These are phyloP conservation scores for Seira musarum DNA, from an alignment of 2,888 invertebrate genomes.

Conservation along the genomic window DNA sequence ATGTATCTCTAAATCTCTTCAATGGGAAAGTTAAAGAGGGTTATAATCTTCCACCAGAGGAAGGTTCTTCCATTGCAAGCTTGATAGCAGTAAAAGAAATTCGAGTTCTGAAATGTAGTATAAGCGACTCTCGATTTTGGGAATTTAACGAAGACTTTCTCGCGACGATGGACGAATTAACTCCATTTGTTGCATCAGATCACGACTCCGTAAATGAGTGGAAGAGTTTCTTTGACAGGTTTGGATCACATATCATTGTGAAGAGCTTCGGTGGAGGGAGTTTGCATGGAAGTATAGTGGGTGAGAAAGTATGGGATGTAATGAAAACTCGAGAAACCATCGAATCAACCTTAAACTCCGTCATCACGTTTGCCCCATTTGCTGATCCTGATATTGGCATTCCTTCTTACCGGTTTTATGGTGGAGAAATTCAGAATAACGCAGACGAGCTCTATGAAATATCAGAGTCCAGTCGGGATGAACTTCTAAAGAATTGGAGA, in stretches of 20 bases:
- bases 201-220: slow-evolving; percentile 31
- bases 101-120: slow-evolving; percentile 14
- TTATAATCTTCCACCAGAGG: slow-evolving; percentile 34
- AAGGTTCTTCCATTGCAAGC: not conserved
- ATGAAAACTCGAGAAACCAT: not conserved
- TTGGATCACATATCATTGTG: slow-evolving; percentile 36
- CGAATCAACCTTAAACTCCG: not conserved
- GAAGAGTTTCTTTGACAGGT: slow-evolving; percentile 32
- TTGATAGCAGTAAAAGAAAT: slow-evolving; percentile 19
- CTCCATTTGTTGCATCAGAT: not conserved
- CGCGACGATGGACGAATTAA: not conserved
- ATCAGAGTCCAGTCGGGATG: not conserved
- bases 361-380: slow-evolving; percentile 18
- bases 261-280: slow-evolving; percentile 34
- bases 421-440: not conserved
- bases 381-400: not conserved
- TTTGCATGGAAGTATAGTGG: slow-evolving; percentile 26
- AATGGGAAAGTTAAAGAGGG: slow-evolving; percentile 14
- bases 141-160: slow-evolving; percentile 13
- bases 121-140: not conserved
- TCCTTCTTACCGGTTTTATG: slow-evolving; percentile 27
- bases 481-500: slow-evolving; percentile 9
- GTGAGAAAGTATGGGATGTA: not conserved
- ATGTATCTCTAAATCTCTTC: not conserved
- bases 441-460: not conserved